Evolutionary conservation across 2,797 vertebrate species (phyloP).

Genomic region (Sebastes steindachneri): DNA sequence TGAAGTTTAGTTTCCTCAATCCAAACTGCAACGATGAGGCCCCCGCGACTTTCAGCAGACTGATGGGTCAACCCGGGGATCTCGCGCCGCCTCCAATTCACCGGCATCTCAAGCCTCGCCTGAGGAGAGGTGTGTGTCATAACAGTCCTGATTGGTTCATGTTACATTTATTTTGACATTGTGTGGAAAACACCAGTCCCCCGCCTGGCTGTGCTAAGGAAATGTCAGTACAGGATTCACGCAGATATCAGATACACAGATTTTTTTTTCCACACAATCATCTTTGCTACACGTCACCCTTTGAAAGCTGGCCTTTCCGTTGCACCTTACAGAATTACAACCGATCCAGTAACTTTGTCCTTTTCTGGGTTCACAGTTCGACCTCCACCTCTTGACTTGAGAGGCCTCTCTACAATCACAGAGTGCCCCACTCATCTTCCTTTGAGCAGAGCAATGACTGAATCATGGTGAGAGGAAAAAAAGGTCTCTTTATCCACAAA

Average conservation of each 20-base stretch:
- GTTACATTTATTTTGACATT: neutral
- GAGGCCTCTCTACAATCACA: conserved; percentile 92
- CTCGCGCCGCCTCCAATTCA: conserved; percentile 93
- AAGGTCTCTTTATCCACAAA: neutral
- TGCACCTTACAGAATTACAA: neutral
- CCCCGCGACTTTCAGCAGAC: conserved; percentile 50
- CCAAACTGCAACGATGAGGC: conserved; percentile 55
- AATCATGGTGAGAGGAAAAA: conserved; percentile 87
- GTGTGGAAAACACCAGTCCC: neutral
- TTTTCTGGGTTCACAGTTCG: conserved; percentile 82
- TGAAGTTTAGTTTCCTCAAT: conserved; percentile 68
- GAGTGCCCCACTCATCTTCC: conserved; percentile 86
- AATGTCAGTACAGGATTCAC: neutral
- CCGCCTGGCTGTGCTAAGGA: neutral
- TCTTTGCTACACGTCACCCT: neutral
- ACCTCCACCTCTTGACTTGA: conserved; percentile 93
- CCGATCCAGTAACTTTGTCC: neutral
- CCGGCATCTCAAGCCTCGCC: conserved; percentile 92
- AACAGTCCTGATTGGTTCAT: neutral
- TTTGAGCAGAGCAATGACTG: conserved; percentile 87
- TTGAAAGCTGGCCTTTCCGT: neutral
- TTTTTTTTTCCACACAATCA: neutral
- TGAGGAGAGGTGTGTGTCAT: conserved; percentile 87
- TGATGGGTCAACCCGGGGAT: conserved; percentile 81
- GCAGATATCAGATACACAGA: neutral